Conservation (phyloP, 2,797 vertebrate species). For the Chelidonichthys spinosus region DNA sequence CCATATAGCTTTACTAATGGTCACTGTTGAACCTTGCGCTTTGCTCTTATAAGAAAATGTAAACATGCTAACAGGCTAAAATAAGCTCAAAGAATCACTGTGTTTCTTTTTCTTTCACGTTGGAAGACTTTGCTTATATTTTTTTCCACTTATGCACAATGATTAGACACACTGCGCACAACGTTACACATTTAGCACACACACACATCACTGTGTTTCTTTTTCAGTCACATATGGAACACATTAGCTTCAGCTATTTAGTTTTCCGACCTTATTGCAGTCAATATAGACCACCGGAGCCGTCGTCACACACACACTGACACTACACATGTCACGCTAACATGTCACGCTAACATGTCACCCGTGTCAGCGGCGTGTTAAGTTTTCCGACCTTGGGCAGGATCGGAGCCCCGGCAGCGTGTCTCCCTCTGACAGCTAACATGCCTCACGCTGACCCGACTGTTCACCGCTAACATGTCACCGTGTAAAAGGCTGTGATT, state of each 20-base stretch:
- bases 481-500: slow-evolving; percentile 62
- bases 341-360: too few relatives aligned
- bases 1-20: neutral
- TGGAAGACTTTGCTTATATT: slow-evolving; percentile 17
- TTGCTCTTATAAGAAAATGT: neutral
- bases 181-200: neutral
- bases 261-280: too few relatives aligned
- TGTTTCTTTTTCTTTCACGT: slow-evolving; percentile 4
- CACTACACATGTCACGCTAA: too few relatives aligned
- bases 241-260: too few relatives aligned
- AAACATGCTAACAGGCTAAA: neutral
- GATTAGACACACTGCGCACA: neutral
- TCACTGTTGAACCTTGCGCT: too few relatives aligned
- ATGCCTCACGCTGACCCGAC: slow-evolving; percentile 59
- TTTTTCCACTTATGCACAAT: neutral
- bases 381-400: slow-evolving; percentile 28
- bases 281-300: too few relatives aligned
- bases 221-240: too few relatives aligned
- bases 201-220: too few relatives aligned
- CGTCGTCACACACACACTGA: too few relatives aligned
- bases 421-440: slow-evolving; percentile 52
- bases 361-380: too few relatives aligned
- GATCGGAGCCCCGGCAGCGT: slow-evolving; percentile 36
- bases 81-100: neutral
- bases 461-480: slow-evolving; percentile 60